A percentile compares a stretch with the other conserved stretches of the same genome.
Conservation (phyloP, 2,888 invertebrate genomes). For the Gandaritis pyraliata region DNA sequence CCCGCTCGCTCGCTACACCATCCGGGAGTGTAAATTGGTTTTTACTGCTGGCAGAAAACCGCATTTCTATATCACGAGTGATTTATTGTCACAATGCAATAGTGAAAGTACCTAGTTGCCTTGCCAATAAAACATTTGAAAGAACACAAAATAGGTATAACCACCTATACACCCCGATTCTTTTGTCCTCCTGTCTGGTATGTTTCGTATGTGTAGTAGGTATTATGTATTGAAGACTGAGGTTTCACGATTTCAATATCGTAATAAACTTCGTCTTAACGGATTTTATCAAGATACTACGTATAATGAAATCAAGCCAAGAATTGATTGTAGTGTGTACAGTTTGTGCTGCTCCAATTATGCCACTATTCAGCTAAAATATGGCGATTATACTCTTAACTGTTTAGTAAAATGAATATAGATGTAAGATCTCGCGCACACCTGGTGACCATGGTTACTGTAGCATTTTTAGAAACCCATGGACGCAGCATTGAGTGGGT, state of each 20-base stretch:
- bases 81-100: constrained; percentile 21
- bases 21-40: no score
- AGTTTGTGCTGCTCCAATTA: not conserved
- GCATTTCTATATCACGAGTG: constrained; percentile 16
- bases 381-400: no score
- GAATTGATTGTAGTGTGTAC: not conserved
- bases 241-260: not conserved
- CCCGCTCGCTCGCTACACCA: no score
- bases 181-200: not conserved
- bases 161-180: not conserved
- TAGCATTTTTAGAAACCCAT: no score
- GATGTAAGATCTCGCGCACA: no score
- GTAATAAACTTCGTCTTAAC: not conserved
- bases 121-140: constrained; percentile 23
- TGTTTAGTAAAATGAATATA: no score
- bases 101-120: constrained; percentile 4
- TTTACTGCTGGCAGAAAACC: constrained; percentile 22
- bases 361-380: not conserved
- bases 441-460: no score
- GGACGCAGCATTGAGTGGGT: no score
- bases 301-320: not conserved
- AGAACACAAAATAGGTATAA: constrained; percentile 1
- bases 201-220: not conserved
- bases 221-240: not conserved
- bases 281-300: not conserved